Conservation (phyloP, 92 coral and sea anemone genomes). For the Paragorgia papillata region DNA sequence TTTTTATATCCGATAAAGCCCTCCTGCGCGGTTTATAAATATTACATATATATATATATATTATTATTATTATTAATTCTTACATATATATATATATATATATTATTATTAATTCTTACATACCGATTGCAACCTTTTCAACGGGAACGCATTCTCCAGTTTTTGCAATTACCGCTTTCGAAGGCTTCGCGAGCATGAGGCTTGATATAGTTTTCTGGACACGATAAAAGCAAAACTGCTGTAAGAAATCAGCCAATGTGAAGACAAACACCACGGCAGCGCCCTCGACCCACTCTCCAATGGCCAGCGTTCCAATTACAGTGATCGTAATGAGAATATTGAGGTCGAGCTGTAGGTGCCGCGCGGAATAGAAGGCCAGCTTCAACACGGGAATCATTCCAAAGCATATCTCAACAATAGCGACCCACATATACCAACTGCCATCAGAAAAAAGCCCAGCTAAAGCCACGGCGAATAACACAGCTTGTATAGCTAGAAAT, state of each 20-base stretch:
- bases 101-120: too few relatives aligned
- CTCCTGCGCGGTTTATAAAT: too few relatives aligned
- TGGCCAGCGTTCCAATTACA: constrained; percentile 82
- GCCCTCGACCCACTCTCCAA: constrained; percentile 91
- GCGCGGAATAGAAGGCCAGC: constrained; percentile 64
- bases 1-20: too few relatives aligned
- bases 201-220: constrained; percentile 93
- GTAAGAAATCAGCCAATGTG: constrained; percentile 77
- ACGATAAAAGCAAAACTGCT: constrained; percentile 77
- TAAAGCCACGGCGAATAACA: constrained; percentile 62
- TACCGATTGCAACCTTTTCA: constrained; percentile 79
- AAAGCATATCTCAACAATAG: constrained; percentile 83
- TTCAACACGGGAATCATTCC: constrained; percentile 77
- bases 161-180: constrained; percentile 81
- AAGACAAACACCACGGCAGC: constrained; percentile 97
- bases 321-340: constrained; percentile 84
- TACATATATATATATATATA: too few relatives aligned
- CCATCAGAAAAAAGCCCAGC: constrained; percentile 58
- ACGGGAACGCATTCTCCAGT: constrained; percentile 84
- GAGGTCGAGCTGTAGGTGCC: constrained; percentile 72
- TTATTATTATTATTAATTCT: too few relatives aligned
- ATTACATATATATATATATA: too few relatives aligned
- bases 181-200: constrained; percentile 91
- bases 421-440: constrained; percentile 87
- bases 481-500: constrained; percentile 70